A percentile compares a stretch with the other conserved stretches of the same genome.
Conservation (phyloP, 2,888 invertebrate genomes). For the Lottia gigantea region DNA sequence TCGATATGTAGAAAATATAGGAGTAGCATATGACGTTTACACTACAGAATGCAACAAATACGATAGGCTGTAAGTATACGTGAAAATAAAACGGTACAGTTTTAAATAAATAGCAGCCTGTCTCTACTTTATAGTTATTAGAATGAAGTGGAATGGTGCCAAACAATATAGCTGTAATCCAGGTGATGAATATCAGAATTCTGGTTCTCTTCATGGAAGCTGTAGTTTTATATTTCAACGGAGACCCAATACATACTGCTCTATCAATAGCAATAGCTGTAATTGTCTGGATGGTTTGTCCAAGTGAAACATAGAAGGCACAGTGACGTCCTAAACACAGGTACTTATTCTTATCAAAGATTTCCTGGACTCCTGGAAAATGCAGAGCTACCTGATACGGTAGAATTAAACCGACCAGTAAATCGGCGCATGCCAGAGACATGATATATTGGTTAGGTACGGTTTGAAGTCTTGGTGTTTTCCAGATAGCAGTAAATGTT, state of each 20-base stretch:
- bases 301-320: constrained; percentile 7
- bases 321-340: constrained; percentile 12
- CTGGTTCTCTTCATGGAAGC: constrained; percentile 21
- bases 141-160: constrained; percentile 25
- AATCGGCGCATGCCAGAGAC: constrained; percentile 15
- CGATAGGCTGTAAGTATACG: constrained; percentile 20
- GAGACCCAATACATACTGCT: constrained; percentile 24
- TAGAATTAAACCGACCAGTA: constrained; percentile 14
- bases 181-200: constrained; percentile 17
- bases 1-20: background rate
- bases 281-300: constrained; percentile 9
- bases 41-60: constrained; percentile 21
- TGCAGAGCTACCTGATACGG: constrained; percentile 14
- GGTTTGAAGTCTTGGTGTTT: constrained; percentile 12
- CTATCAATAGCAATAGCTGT: constrained; percentile 15
- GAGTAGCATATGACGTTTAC: background rate
- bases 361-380: constrained; percentile 8
- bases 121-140: constrained; percentile 8
- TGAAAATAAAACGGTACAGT: constrained; percentile 17
- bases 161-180: constrained; percentile 20
- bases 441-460: constrained; percentile 19
- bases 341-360: constrained; percentile 11
- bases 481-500: constrained; percentile 12
- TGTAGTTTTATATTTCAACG: constrained; percentile 21
- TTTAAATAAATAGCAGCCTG: constrained; percentile 20